Percentiles rank a stretch among this genome's conserved stretches.
phyloP scores from a whole-genome alignment of 2,888 invertebrate species.

The Gastracanthus pulcherrimus region DNA sequence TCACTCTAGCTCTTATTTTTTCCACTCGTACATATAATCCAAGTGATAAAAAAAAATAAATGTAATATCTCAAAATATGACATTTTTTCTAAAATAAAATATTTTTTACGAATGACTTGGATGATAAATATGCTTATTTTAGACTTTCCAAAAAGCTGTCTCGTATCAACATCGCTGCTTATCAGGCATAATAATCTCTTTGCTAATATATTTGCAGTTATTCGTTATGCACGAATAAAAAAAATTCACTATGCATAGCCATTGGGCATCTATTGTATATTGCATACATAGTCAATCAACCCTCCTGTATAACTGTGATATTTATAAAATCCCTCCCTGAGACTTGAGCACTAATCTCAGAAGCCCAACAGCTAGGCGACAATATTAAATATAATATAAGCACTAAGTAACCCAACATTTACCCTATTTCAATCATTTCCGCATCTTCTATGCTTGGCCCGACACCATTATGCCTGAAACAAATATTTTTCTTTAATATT shows the following conservation, averaged over 20 bases:
- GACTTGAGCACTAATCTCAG: constrained; percentile 64
- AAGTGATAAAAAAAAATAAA: constrained; percentile 5
- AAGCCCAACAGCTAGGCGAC: constrained; percentile 68
- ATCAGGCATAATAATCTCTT: constrained; percentile 63
- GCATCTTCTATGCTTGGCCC: constrained; percentile 73
- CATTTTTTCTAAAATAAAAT: constrained; percentile 37
- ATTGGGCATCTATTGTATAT: constrained; percentile 65
- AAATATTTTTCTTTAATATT: neutral
- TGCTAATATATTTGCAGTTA: constrained; percentile 58
- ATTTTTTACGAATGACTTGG: neutral
- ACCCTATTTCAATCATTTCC: constrained; percentile 73
- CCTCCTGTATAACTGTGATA: constrained; percentile 59
- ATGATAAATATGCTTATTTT: constrained; percentile 24
- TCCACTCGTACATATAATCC: neutral
- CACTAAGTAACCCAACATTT: constrained; percentile 63
- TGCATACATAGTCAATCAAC: constrained; percentile 59
- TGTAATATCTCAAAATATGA: constrained; percentile 3
- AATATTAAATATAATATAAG: constrained; percentile 44
- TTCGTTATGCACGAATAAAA: constrained; percentile 63
- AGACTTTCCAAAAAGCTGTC: constrained; percentile 41
- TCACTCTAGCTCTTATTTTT: neutral
- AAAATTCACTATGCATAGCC: constrained; percentile 70
- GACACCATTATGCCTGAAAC: constrained; percentile 70
- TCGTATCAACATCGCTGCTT: constrained; percentile 51
- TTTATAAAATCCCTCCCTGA: constrained; percentile 72